Percentiles rank a stretch among this genome's conserved stretches.
phyloP scores from a whole-genome alignment of 2,888 invertebrate genomes.

The Netelia inedita region DNA sequence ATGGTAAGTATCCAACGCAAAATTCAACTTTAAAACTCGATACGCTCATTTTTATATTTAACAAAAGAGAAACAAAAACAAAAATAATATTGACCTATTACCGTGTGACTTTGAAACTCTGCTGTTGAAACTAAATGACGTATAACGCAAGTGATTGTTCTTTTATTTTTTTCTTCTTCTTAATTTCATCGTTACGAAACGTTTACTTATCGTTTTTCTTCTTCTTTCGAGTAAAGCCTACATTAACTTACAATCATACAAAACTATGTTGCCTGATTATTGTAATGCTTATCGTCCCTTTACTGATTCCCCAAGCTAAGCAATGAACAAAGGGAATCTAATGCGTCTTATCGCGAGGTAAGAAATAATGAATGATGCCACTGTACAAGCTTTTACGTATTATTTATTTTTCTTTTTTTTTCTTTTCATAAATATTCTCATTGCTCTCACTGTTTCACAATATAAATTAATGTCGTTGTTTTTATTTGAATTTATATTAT shows the following conservation, averaged over 20 bases:
- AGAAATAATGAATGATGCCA: slow-evolving; percentile 71
- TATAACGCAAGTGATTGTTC: slow-evolving; percentile 31
- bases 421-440: slow-evolving; percentile 3
- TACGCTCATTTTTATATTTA: not conserved
- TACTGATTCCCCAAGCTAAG: slow-evolving; percentile 78
- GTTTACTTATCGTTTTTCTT: slow-evolving; percentile 21
- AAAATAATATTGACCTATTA: slow-evolving; percentile 28
- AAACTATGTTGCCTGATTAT: slow-evolving; percentile 66
- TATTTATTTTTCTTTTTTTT: slow-evolving; percentile 12
- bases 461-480: slow-evolving; percentile 50
- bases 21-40: not conserved
- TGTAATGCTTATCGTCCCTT: slow-evolving; percentile 70
- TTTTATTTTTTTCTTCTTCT: slow-evolving; percentile 41
- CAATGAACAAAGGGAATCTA: slow-evolving; percentile 75
- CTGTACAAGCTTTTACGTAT: slow-evolving; percentile 75
- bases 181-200: not conserved
- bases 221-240: slow-evolving; percentile 23
- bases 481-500: slow-evolving; percentile 9
- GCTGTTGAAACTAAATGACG: slow-evolving; percentile 15
- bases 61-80: slow-evolving; percentile 23
- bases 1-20: slow-evolving; percentile 90
- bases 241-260: slow-evolving; percentile 43
- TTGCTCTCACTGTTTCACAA: not conserved
- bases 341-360: slow-evolving; percentile 75
- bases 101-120: slow-evolving; percentile 56